Evolutionary conservation across 2,113 vertebrate genomes (phyloP).

Genomic region (Geococcyx californianus): DNA sequence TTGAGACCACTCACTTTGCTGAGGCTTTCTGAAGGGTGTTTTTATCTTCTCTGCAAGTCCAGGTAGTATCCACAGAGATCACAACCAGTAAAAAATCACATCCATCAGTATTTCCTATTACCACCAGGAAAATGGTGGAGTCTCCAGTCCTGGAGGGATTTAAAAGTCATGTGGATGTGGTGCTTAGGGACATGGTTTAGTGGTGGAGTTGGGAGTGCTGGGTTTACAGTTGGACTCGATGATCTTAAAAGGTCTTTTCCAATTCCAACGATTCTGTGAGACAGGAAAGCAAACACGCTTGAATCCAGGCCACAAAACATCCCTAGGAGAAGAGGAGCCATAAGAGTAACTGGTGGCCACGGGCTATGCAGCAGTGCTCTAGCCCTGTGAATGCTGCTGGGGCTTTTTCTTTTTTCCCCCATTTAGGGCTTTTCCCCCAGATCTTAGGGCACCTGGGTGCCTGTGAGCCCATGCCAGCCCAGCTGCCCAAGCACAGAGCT

Average conservation of each 20-base stretch:
- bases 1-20: not conserved
- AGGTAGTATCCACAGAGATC: not conserved
- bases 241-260: no score
- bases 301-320: not conserved
- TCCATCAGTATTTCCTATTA: not conserved
- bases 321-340: not conserved
- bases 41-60: not conserved
- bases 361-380: not conserved
- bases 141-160: no score
- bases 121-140: no score
- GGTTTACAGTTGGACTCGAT: no score
- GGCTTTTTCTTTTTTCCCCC: not conserved
- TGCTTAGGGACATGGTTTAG: no score
- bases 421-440: not conserved
- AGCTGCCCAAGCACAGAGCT: not conserved
- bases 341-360: not conserved
- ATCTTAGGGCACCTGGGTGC: not conserved
- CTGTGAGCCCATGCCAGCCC: rapidly evolving
- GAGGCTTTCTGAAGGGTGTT: not conserved
- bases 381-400: not conserved
- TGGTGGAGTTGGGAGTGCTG: no score
- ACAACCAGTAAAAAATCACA: not conserved
- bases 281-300: not conserved
- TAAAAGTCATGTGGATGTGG: no score
- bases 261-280: no score